Base-by-base conservation (phyloP, 2,888 invertebrate genomes). In the Netelia fuscicornis region DNA sequence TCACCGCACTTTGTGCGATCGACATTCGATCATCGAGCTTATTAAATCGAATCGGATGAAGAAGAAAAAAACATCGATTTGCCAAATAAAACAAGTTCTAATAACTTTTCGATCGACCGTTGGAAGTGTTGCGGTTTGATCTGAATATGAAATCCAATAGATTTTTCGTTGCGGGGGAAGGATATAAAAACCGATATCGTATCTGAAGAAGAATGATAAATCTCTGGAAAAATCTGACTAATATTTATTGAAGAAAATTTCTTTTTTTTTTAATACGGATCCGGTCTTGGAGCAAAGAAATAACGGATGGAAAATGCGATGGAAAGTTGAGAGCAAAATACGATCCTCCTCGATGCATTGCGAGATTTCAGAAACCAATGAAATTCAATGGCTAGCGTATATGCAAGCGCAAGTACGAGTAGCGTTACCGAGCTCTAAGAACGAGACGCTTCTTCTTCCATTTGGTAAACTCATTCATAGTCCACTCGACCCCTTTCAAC, bases 21-120 rank as follows among this genome's bases (percentile, higher is more conserved):
- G 81, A 54, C 81, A 75, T 54, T 75, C 54, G 17, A 62, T 10
- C 42, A 60, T 64, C n/a, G 62, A 42, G 25, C 42, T 75, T 11
- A 62, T 20, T 52, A 52, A 54, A 48, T 75, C 54, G 44, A 74
- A 52, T 10, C 17, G 23, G 52, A 70, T 37, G 8, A 5, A 37
- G 20, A 56, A 56, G 64, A 52, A 52, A 17, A 42, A 42, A 74
- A 20, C 23, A 58, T 37, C 17, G n/a, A 23, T 65, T 42, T 10
- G n/a, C n/a, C 25, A 30, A 52, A 68, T 37, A 37, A 67, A 37
- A 48, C 23, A n/a, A 30, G 11, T 44, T 71, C 30, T 20, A 71
- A 71, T 77, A 5, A 30, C 58, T 81, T 70, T 68, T 60, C 42
- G 23, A 62, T 68, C 54, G 52, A 81, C 23, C 11, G 48, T 42